Base-by-base conservation (phyloP, 2,888 invertebrate species). In the Trachelus troglodyta region DNA sequence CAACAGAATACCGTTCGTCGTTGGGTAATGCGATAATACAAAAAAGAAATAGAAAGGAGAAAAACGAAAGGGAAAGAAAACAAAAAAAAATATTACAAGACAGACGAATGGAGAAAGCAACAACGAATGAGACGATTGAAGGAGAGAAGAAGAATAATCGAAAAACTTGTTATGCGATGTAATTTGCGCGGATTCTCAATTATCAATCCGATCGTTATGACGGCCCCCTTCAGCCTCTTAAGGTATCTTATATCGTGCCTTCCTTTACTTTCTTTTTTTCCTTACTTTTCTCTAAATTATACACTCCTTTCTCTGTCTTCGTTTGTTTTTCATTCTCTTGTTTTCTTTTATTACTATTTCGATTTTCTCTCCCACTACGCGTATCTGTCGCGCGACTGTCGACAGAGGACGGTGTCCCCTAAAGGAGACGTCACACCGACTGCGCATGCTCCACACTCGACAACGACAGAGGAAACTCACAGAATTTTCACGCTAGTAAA, bases 1-100 rank as follows among this genome's bases (percentile, higher is more conserved):
- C 86, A 91, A 90, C 88, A 89, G 88, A 90, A 90, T 90, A 90
- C 90, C 90, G 90, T 90, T 90, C 89, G 89, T 91, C 90, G 71
- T 76, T 68, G n/a, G 77, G 56, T 56, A 23, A 56, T 56, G 23
- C 56, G 9, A 56, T 56, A 56, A 15, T 40, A 71, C 30, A 11
- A 71, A 34, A 23, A 35, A 35, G 12, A 35, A 12, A 35, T 35
- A 35, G 30, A 71, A 71, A 30, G 31, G 71, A 30, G 71, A 30
- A 71, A 56, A 56, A 56, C 56, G 23, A 23, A 23, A 23, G 56
- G 56, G 56, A 23, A 71, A 71, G 23, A 34, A 71, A 30, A 35
- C 35, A 35, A 71, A 34, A 30, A 23, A 34, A 31, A 71, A 30
- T 34, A 33, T 71, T 30, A 30, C 34, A 33, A 33, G 31, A 12